Evolutionary conservation across 1,140 invertebrate species (phyloP).

Genomic region (Octopus bimaculoides): DNA sequence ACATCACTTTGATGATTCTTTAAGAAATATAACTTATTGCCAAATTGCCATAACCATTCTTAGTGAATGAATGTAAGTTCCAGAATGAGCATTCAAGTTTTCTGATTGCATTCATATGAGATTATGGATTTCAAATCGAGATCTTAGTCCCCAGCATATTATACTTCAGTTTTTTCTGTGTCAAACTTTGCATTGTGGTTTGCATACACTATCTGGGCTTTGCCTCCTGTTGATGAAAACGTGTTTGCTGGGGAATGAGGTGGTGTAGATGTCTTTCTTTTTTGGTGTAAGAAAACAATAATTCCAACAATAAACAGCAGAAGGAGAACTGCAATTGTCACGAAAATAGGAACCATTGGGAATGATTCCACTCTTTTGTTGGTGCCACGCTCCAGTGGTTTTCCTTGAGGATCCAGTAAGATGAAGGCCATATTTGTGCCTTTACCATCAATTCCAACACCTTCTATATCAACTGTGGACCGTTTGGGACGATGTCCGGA

Average conservation of each 20-base stretch:
- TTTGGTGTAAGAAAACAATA: slow-evolving; percentile 35
- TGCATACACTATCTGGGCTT: slow-evolving; percentile 21
- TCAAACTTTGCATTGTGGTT: slow-evolving; percentile 11
- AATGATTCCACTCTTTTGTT: slow-evolving; percentile 25
- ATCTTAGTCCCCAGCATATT: neutral
- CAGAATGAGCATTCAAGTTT: too few relatives aligned
- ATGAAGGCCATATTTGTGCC: slow-evolving; percentile 56
- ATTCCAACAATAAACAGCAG: slow-evolving; percentile 36
- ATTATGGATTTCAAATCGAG: too few relatives aligned
- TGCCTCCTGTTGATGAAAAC: slow-evolving; percentile 35
- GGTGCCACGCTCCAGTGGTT: slow-evolving; percentile 25
- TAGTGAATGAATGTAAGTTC: too few relatives aligned
- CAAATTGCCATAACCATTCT: too few relatives aligned
- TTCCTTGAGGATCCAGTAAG: slow-evolving; percentile 27
- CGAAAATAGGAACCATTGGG: slow-evolving; percentile 38
- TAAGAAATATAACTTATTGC: too few relatives aligned
- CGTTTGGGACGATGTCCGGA: slow-evolving; percentile 16
- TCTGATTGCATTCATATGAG: too few relatives aligned
- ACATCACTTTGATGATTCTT: too few relatives aligned
- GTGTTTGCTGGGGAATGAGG: slow-evolving; percentile 42
- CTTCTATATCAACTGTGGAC: slow-evolving; percentile 30
- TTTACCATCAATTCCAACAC: slow-evolving; percentile 37
- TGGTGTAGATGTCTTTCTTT: slow-evolving; percentile 38
- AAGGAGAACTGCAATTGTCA: slow-evolving; percentile 35
- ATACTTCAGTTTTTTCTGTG: slow-evolving; percentile 26